Conservation (phyloP, 2,888 invertebrate genomes). For the Itoplectis maculator region DNA sequence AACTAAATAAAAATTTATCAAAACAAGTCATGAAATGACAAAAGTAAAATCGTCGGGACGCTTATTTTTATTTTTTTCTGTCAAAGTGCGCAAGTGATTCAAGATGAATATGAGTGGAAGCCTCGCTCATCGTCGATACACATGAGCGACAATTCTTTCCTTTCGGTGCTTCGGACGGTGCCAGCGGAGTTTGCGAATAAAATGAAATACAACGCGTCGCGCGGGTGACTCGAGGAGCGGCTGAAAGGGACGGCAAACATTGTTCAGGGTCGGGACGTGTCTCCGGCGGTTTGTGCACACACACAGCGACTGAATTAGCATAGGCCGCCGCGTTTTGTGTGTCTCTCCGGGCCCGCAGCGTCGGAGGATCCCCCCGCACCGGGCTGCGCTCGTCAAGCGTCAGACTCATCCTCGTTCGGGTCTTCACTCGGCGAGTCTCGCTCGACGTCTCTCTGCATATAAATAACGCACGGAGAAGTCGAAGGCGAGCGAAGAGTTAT, state of each 20-base stretch:
- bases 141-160: constrained; percentile 42
- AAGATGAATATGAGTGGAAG: constrained; percentile 33
- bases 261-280: constrained; percentile 41
- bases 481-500: constrained; percentile 48
- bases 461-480: constrained; percentile 40
- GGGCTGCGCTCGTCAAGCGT: background rate
- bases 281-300: background rate
- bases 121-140: constrained; percentile 9
- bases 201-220: constrained; percentile 30
- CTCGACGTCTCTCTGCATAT: constrained; percentile 36
- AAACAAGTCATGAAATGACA: background rate
- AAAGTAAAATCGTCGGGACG: no score
- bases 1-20: background rate
- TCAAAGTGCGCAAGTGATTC: background rate
- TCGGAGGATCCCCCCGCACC: background rate
- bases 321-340: constrained; percentile 14
- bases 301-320: constrained; percentile 44
- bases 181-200: background rate
- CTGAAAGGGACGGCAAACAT: constrained; percentile 52
- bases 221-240: constrained; percentile 21
- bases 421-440: background rate
- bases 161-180: background rate
- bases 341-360: background rate
- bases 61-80: background rate
- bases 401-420: background rate